Evolutionary conservation across 2,113 vertebrate species (phyloP), one percentile per base, ranked within the genome.

Genomic region (Axis porcinus): DNA sequence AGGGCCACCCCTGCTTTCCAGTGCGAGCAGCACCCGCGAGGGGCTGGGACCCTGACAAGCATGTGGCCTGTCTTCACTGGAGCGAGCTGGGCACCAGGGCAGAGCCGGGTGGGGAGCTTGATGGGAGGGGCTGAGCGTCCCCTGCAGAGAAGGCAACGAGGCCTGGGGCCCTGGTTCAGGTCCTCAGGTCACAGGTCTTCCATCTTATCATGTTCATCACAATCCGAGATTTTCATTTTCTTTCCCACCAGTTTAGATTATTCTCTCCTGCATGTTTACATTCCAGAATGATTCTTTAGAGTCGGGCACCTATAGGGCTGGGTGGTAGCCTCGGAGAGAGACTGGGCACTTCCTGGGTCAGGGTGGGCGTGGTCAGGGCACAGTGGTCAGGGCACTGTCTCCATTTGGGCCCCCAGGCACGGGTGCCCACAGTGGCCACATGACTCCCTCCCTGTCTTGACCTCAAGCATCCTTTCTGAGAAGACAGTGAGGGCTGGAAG

Each of bases 11-110:
- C 82, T 40, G 23, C 14, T 84, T 36, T 40, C 14, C n/a, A 28
- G 23, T 6, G 25, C 4, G 2, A 0, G n/a, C 15, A 7, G 23
- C 1, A 0, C 54, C 21, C 0, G 2, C 0, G 25, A 25, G 13
- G 54, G 23, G 13, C n/a, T 17, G 54, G 25, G 52, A 84, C n/a
- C 14, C 23, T 15, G 1, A 16, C 21, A 6, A 28, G 25, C 4
- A 14, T 0, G 1, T 0, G 1, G 14, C 54, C 54, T 11, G 14
- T 55, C n/a, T 17, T 84, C 82, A 84, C 23, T 5, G 1, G 25
- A 17, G 54, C 2, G 2, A 57, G 21, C n/a, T 9, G 14, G 82
- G 21, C 1, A 1, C 23, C 21, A 27, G 52, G 52, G 36, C 28
- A 12, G 45, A 81, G 47, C 47, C 1, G 2, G 79, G 30, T 19